Percentiles rank a stretch among this genome's conserved stretches.
phyloP scores from a whole-genome alignment of 1,140 invertebrate genomes.

The Mizuhopecten yessoensis region DNA sequence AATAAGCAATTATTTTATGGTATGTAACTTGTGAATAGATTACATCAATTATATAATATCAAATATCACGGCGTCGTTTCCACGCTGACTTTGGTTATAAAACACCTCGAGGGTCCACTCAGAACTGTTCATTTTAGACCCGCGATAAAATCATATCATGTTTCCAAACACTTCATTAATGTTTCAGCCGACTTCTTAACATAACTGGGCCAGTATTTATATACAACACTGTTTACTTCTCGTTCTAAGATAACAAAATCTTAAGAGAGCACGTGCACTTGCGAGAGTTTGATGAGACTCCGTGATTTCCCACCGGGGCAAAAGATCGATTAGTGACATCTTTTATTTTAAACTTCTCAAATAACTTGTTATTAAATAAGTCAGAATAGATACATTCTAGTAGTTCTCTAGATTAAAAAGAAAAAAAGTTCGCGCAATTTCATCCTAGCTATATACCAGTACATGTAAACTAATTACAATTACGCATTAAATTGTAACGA shows the following conservation, averaged over 20 bases:
- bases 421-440: neutral
- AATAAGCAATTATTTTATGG: no score
- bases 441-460: neutral
- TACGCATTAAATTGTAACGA: neutral
- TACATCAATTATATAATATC: neutral
- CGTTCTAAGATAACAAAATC: neutral
- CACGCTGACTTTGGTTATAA: neutral
- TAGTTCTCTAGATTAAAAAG: neutral
- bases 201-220: neutral
- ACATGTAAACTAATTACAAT: neutral
- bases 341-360: neutral
- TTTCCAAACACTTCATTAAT: constrained; percentile 9
- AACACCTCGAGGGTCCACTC: neutral
- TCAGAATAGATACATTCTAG: no score
- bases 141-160: neutral
- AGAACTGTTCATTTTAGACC: neutral
- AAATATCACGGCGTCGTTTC: neutral
- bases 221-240: neutral
- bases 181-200: no score
- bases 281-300: neutral
- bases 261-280: neutral
- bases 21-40: neutral
- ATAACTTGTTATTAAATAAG: neutral
- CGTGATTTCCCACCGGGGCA: no score
- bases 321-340: neutral